Percentiles rank a stretch among this genome's conserved stretches.
These are phyloP conservation scores for Macrostomum lignano DNA, from an alignment of 1,140 invertebrate genomes.

Conservation along the genomic window DNA sequence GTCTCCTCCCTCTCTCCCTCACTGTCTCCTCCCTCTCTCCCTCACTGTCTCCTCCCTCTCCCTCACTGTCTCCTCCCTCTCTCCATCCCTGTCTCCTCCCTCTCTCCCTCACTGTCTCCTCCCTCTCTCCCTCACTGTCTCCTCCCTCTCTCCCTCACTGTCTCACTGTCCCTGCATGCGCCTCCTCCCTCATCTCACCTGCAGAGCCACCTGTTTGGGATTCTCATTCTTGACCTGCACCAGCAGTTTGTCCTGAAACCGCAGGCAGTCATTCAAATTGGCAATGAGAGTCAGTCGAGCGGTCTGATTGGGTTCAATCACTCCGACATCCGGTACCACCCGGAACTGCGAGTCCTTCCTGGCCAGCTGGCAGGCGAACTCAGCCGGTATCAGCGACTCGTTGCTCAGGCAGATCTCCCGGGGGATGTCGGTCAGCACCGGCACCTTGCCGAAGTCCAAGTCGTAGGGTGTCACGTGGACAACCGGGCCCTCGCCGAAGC, in stretches of 20 bases:
- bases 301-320: slow-evolving; percentile 15
- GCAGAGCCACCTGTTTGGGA: background rate
- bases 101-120: no score
- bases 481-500: slow-evolving; percentile 27
- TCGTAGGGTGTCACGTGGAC: slow-evolving; percentile 19
- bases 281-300: slow-evolving; percentile 16
- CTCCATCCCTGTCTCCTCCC: no score
- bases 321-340: slow-evolving; percentile 17
- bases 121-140: no score
- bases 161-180: no score
- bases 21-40: no score
- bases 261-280: slow-evolving; percentile 19
- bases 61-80: no score
- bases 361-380: slow-evolving; percentile 10
- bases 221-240: slow-evolving; percentile 13
- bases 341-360: slow-evolving; percentile 17
- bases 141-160: no score
- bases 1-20: no score
- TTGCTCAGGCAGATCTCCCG: slow-evolving; percentile 19
- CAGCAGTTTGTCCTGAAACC: slow-evolving; percentile 23
- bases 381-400: slow-evolving; percentile 25
- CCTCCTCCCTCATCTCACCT: no score
- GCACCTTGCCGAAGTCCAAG: slow-evolving; percentile 22
- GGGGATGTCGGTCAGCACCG: slow-evolving; percentile 16
- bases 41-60: no score